Conservation (phyloP, 2,113 vertebrate species). For the Grallaria varia region DNA sequence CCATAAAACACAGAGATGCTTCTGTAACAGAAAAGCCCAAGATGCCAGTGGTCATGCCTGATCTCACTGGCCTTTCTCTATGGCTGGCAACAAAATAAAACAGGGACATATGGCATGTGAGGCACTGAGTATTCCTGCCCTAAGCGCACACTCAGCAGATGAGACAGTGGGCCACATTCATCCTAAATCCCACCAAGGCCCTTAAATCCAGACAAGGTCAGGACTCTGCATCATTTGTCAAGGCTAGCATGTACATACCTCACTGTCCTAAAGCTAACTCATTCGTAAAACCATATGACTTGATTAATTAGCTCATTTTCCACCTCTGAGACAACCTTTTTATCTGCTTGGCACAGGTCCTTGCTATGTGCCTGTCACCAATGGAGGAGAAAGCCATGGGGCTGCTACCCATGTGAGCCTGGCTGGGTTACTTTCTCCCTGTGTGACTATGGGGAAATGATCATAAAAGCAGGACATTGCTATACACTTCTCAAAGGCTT, state of each 20-base stretch:
- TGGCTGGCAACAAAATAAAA: background rate
- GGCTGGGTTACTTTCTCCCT: background rate
- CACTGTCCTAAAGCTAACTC: background rate
- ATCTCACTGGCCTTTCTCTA: background rate
- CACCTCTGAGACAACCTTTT: background rate
- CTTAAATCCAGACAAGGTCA: background rate
- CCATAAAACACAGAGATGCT: background rate
- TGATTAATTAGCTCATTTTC: background rate
- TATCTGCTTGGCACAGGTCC: background rate
- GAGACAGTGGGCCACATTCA: background rate
- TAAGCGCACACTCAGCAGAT: background rate
- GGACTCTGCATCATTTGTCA: background rate
- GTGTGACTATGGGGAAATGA: background rate
- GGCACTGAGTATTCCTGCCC: background rate
- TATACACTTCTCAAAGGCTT: background rate
- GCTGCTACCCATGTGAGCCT: background rate
- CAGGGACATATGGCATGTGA: fast-evolving
- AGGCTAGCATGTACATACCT: background rate
- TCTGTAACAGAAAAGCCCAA: background rate
- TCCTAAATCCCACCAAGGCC: background rate
- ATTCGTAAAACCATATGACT: background rate
- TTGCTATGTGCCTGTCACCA: background rate
- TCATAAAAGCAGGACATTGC: background rate
- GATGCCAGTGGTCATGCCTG: background rate
- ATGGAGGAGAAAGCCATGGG: background rate